Evolutionary conservation across 2,113 vertebrate genomes (phyloP).

Genomic region (Bufo gargarizans): DNA sequence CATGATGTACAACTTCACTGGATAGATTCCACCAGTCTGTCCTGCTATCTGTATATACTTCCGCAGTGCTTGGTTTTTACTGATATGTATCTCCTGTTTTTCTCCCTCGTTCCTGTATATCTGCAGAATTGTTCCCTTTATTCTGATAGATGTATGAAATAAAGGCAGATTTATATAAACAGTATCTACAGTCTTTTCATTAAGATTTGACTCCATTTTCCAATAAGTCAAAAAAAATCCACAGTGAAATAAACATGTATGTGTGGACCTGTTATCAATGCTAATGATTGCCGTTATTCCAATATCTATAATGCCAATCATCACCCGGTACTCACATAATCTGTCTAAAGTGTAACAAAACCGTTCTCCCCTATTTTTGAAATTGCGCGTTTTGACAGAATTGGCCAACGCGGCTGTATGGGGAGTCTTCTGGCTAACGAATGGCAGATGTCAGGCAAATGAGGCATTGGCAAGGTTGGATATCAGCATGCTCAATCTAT

Average conservation of each 20-base stretch:
- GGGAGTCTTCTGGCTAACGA: too few relatives aligned
- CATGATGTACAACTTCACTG: neutral
- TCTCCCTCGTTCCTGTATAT: neutral
- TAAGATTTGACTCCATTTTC: neutral
- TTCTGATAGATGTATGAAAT: conserved; percentile 23
- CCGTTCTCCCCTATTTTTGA: neutral
- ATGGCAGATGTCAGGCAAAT: too few relatives aligned
- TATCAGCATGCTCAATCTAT: too few relatives aligned
- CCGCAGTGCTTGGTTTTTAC: conserved; percentile 20
- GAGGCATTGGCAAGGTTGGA: too few relatives aligned
- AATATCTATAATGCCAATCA: too few relatives aligned
- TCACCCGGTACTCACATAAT: too few relatives aligned
- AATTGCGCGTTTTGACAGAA: neutral
- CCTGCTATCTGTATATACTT: neutral
- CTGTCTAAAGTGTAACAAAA: neutral
- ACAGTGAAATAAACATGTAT: neutral
- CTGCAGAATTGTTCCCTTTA: conserved; percentile 11
- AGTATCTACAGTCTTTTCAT: neutral
- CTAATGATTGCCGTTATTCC: neutral
- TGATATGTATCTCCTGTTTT: neutral
- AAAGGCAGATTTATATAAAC: conserved; percentile 16
- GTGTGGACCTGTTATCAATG: neutral
- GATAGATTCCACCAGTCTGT: neutral
- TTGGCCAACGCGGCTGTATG: neutral
- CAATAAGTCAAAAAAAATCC: too few relatives aligned